Conservation (phyloP, 2,113 vertebrate species). For the Pygoscelis antarcticus region DNA sequence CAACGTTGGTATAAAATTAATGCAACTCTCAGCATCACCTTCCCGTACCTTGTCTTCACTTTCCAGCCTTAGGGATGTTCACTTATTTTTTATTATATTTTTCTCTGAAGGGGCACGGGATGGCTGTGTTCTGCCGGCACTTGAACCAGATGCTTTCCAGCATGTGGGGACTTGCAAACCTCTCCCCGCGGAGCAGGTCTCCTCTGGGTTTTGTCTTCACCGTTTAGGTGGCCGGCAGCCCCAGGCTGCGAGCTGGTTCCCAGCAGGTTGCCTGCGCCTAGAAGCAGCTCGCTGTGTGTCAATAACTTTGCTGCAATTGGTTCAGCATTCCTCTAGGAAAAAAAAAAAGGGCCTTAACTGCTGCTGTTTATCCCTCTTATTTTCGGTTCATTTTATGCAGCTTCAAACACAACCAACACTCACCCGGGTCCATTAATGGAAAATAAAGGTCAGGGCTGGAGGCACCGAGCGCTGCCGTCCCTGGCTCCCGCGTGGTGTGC, state of each 20-base stretch:
- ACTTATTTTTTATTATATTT: accelerated
- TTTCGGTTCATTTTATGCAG: slow-evolving; percentile 62
- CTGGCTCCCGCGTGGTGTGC: neutral
- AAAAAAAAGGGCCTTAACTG: slow-evolving; percentile 21
- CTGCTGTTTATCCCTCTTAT: slow-evolving; percentile 66
- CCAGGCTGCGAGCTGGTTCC: neutral
- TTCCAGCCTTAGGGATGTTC: neutral
- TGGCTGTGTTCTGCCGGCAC: neutral
- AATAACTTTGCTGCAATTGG: neutral
- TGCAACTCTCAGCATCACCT: accelerated
- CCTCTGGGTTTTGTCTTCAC: neutral
- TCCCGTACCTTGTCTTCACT: accelerated
- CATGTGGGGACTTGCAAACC: neutral
- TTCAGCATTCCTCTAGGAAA: slow-evolving; percentile 22
- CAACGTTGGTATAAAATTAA: accelerated
- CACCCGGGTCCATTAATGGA: slow-evolving; percentile 59
- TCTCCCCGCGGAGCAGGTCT: accelerated
- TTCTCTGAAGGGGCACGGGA: accelerated
- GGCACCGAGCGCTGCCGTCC: neutral
- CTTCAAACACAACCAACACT: slow-evolving; percentile 55
- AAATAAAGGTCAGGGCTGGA: slow-evolving; percentile 73
- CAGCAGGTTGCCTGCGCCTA: neutral
- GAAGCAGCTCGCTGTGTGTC: neutral
- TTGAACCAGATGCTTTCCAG: neutral
- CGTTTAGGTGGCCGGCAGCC: neutral